phyloP scores from a whole-genome alignment of 2,888 invertebrate species.

The Eupithecia pulchellata region DNA sequence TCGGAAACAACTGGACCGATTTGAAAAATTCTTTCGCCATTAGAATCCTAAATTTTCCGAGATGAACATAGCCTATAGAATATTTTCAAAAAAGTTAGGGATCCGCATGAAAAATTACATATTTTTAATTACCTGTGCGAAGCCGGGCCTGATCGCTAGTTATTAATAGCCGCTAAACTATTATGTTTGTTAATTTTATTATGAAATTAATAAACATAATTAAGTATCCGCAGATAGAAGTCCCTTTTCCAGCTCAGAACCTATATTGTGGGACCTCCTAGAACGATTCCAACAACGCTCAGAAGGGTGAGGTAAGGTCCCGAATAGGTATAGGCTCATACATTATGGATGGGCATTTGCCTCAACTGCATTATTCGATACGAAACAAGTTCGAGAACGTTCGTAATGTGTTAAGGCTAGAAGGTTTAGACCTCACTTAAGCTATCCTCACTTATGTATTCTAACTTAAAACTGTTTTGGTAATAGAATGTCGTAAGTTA shows the following conservation, averaged over 20 bases:
- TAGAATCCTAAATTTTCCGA: too few species aligned
- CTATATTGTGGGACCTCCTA: neutral
- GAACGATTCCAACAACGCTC: neutral
- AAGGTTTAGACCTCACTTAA: slow-evolving; percentile 18
- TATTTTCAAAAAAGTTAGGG: too few species aligned
- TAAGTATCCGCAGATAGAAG: neutral
- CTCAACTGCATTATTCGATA: slow-evolving; percentile 11
- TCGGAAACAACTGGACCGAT: too few species aligned
- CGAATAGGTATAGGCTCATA: slow-evolving; percentile 11
- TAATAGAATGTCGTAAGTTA: slow-evolving; percentile 34
- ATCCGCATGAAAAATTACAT: too few species aligned
- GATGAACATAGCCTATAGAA: too few species aligned
- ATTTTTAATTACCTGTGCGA: too few species aligned
- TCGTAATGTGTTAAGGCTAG: slow-evolving; percentile 34
- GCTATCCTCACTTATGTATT: slow-evolving; percentile 20
- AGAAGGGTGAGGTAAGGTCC: neutral
- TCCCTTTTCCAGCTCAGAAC: neutral
- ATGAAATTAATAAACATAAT: neutral
- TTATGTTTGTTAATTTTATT: neutral
- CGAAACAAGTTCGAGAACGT: slow-evolving; percentile 21
- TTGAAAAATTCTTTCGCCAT: too few species aligned
- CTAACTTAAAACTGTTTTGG: slow-evolving; percentile 29
- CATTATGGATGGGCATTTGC: slow-evolving; percentile 16
- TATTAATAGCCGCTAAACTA: too few species aligned
- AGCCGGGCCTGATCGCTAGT: too few species aligned